Base-by-base conservation (phyloP, 2,797 vertebrate genomes). In the Karalla daura region DNA sequence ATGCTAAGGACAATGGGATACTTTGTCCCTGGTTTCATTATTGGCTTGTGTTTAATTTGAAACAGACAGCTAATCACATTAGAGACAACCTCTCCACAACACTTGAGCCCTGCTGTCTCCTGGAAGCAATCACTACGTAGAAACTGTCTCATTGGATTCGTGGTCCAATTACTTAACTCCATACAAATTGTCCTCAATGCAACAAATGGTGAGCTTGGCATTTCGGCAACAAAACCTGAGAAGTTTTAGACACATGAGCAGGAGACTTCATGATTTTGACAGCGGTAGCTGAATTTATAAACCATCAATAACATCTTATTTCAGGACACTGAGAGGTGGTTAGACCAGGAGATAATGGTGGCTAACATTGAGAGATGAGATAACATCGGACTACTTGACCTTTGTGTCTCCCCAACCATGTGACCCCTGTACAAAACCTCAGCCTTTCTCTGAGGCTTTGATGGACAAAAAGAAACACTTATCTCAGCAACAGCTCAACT, bases 11-110 rank as follows among this genome's bases (percentile, higher is more conserved):
- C 90, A 91, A 89, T 89, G 69, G 76, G 76, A 86, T 74, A 84
- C 77, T 84, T 85, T 84, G 87, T 89, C 78, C 82, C 80, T 59
- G 21, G 76, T 83, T 89, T 87, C 71, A 89, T 89, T 85, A 90
- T 84, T 80, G 86, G 77, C 83, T 85, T 81, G 80, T 88, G 87
- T 91, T 91, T 88, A 84, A 89, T 91, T 91, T 89, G 74, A 88
- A 90, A 86, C 74, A 79, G 86, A 87, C 83, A 86, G 79, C 91
- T 91, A 92, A 93, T 93, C 89, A 90, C 86, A 88, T 92, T 88
- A 87, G 78, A 86, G 76, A 84, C 76, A 85, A 89, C 81, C 81
- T 81, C 80, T 88, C 70, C 78, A 80, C 63, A 76, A 86, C 74
- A 83, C 76, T 67, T 50, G 35, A 66, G 74, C 74, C 70, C 58